Conservation (phyloP, 2,888 invertebrate genomes). For the Hyposoter dolosus region DNA sequence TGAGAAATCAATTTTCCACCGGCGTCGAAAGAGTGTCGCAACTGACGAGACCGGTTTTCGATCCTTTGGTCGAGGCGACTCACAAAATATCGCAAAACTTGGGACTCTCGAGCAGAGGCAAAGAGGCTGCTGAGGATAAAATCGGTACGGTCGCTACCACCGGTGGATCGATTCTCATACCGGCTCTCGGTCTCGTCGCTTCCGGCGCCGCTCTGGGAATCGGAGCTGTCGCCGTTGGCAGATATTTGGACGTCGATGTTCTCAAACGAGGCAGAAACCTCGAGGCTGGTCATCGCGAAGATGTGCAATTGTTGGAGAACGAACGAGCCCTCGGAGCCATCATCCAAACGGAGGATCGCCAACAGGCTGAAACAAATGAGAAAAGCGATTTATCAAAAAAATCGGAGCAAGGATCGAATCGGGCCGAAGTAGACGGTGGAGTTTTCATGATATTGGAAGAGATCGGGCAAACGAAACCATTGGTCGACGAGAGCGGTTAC, state of each 20-base stretch:
- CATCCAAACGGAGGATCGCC: background rate
- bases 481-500: constrained; percentile 32
- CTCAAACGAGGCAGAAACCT: constrained; percentile 84
- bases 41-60: constrained; percentile 88
- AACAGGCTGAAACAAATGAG: too few relatives aligned
- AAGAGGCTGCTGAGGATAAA: constrained; percentile 87
- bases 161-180: constrained; percentile 88
- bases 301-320: constrained; percentile 86
- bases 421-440: constrained; percentile 53
- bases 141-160: constrained; percentile 88
- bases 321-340: constrained; percentile 84
- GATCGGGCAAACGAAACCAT: constrained; percentile 4
- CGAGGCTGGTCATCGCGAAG: constrained; percentile 81
- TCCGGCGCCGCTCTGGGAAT: constrained; percentile 93
- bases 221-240: constrained; percentile 92
- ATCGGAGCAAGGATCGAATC: constrained; percentile 10
- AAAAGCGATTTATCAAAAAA: too few relatives aligned
- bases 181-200: constrained; percentile 91
- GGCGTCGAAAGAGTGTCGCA: constrained; percentile 90
- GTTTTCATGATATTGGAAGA: constrained; percentile 71
- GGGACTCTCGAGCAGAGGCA: constrained; percentile 86
- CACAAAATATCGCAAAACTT: constrained; percentile 92
- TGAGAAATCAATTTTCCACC: constrained; percentile 90
- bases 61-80: constrained; percentile 91
- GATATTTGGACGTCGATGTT: constrained; percentile 89